Percentiles rank a stretch among this genome's conserved stretches.
Conservation (phyloP, 2,888 invertebrate species). For the Tillus elongatus region DNA sequence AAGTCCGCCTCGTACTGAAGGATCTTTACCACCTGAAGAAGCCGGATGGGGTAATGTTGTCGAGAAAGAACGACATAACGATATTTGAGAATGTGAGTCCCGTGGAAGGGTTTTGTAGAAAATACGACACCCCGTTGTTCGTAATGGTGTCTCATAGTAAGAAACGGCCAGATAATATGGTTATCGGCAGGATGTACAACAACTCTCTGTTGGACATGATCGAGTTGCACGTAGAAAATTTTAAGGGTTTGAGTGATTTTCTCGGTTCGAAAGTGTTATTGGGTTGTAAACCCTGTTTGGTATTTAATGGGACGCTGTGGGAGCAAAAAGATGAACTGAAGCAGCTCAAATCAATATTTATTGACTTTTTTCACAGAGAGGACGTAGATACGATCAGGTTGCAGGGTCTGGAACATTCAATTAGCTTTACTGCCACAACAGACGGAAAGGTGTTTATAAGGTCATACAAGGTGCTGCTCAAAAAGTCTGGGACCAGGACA, state of each 20-base stretch:
- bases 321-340: slow-evolving; percentile 70
- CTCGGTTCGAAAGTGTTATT: slow-evolving; percentile 52
- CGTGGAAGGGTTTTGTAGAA: slow-evolving; percentile 66
- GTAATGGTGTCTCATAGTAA: slow-evolving; percentile 87
- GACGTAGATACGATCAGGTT: slow-evolving; percentile 71
- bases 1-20: slow-evolving; percentile 63
- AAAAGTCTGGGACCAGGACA: slow-evolving; percentile 82
- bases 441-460: slow-evolving; percentile 73
- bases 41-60: slow-evolving; percentile 67
- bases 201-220: slow-evolving; percentile 89
- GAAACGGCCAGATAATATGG: slow-evolving; percentile 86
- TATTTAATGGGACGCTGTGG: slow-evolving; percentile 90
- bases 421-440: slow-evolving; percentile 76
- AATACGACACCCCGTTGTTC: slow-evolving; percentile 84
- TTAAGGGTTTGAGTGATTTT: slow-evolving; percentile 70
- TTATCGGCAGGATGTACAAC: slow-evolving; percentile 85
- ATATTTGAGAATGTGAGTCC: slow-evolving; percentile 87
- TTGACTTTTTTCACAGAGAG: slow-evolving; percentile 88
- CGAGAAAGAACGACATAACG: slow-evolving; percentile 76
- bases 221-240: slow-evolving; percentile 84
- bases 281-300: slow-evolving; percentile 82
- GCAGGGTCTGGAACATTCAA: slow-evolving; percentile 87
- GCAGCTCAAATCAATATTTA: slow-evolving; percentile 77
- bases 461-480: slow-evolving; percentile 69
- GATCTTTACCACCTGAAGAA: slow-evolving; percentile 83